Evolutionary conservation across 2,888 invertebrate genomes (phyloP).

Genomic region (Emesis russula): DNA sequence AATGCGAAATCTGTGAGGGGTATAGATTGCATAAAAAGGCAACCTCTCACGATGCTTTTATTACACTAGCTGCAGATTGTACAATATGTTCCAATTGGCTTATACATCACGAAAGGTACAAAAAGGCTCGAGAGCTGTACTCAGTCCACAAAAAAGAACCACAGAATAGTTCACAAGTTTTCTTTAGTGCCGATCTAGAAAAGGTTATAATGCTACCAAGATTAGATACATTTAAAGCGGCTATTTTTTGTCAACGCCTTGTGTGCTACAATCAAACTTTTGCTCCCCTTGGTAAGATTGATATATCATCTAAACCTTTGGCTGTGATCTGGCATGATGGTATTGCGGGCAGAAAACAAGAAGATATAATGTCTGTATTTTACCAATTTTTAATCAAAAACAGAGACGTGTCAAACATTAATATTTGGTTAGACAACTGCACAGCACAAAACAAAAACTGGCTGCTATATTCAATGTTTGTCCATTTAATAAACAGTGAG

Average conservation of each 20-base stretch:
- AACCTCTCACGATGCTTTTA: slow-evolving; percentile 23
- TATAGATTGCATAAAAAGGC: no score
- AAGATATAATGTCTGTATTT: slow-evolving; percentile 67
- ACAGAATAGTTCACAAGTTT: slow-evolving; percentile 29
- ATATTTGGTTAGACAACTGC: slow-evolving; percentile 41
- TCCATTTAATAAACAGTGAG: slow-evolving; percentile 65
- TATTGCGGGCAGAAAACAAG: slow-evolving; percentile 59
- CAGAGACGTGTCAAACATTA: background rate
- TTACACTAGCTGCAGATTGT: no score
- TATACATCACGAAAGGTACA: slow-evolving; percentile 46
- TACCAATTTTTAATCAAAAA: slow-evolving; percentile 63
- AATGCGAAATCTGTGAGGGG: slow-evolving; percentile 44
- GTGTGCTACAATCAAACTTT: slow-evolving; percentile 68
- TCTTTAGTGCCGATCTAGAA: no score
- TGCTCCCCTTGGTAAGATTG: slow-evolving; percentile 41
- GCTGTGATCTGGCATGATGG: slow-evolving; percentile 54
- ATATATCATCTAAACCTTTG: background rate
- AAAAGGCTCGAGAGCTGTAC: slow-evolving; percentile 45
- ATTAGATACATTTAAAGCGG: slow-evolving; percentile 55
- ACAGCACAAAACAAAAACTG: slow-evolving; percentile 49
- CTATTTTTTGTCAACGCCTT: slow-evolving; percentile 76
- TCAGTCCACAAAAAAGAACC: slow-evolving; percentile 43
- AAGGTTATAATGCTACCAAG: no score
- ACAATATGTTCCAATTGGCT: no score
- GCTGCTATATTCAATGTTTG: no score